Evolutionary conservation across 1,140 invertebrate species (phyloP).

Genomic region (Protaetia brevitarsis): DNA sequence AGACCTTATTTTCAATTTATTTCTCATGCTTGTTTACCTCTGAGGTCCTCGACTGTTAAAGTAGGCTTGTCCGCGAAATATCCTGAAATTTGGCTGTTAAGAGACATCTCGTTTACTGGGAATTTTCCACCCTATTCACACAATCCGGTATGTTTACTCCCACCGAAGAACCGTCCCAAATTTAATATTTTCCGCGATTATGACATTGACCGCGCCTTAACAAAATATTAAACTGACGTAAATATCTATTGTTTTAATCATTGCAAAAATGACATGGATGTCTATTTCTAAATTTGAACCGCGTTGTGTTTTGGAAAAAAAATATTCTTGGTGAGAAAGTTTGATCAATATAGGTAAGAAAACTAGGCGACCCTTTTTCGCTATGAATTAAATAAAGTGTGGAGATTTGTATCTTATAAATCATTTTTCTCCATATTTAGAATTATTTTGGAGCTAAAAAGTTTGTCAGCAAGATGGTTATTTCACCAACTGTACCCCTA

Average conservation of each 20-base stretch:
- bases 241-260: neutral
- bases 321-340: no score
- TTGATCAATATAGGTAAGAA: neutral
- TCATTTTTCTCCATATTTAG: no score
- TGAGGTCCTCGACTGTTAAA: neutral
- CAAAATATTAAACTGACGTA: neutral
- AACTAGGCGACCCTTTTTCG: no score
- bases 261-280: neutral
- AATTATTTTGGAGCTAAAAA: no score
- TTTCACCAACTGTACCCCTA: constrained; percentile 13
- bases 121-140: neutral
- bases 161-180: neutral
- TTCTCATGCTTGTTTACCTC: no score
- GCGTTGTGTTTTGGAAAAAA: no score
- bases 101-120: neutral
- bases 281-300: neutral
- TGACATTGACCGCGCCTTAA: neutral
- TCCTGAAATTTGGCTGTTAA: no score
- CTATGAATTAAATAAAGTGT: no score
- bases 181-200: neutral
- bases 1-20: no score
- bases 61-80: no score
- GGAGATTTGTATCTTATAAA: no score
- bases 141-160: neutral
- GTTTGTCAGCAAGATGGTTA: constrained; percentile 1